Evolutionary conservation across 2,113 vertebrate genomes (phyloP).

Genomic region (Dascyllus trimaculatus): DNA sequence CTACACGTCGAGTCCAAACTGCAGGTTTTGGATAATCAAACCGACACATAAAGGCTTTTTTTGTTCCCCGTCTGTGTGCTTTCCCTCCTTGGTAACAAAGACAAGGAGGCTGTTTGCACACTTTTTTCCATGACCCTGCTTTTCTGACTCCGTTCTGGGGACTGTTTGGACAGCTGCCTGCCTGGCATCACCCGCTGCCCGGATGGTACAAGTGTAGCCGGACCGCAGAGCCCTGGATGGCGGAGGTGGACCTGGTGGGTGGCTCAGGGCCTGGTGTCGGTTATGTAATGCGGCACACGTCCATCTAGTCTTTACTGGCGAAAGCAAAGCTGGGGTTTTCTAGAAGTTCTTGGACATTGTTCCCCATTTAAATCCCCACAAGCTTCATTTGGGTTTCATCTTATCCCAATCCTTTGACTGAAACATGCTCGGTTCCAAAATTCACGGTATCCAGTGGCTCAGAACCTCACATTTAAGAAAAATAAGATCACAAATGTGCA

Average conservation of each 20-base stretch:
- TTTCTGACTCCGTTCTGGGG: constrained; percentile 47
- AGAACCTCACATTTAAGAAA: too few relatives aligned
- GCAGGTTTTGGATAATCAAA: constrained; percentile 35
- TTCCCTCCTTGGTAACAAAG: constrained; percentile 68
- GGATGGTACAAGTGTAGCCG: constrained; percentile 48
- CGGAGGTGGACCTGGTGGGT: constrained; percentile 40
- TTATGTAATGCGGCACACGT: constrained; percentile 24
- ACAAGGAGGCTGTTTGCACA: constrained; percentile 58
- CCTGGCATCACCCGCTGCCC: constrained; percentile 66
- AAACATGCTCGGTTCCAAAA: too few relatives aligned
- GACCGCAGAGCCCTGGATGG: constrained; percentile 34
- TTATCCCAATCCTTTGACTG: too few relatives aligned
- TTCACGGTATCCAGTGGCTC: too few relatives aligned
- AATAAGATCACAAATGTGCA: too few relatives aligned
- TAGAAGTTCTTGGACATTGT: neutral
- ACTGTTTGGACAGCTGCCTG: constrained; percentile 85
- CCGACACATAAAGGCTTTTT: constrained; percentile 58
- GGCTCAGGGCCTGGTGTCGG: constrained; percentile 25
- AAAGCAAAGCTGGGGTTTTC: neutral
- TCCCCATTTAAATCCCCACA: neutral
- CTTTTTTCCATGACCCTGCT: constrained; percentile 74
- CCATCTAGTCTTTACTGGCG: neutral
- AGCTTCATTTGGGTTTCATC: neutral
- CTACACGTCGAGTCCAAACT: neutral
- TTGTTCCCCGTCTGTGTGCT: constrained; percentile 62